Conservation (phyloP, 1,140 invertebrate genomes). For the Orchesella cincta region DNA sequence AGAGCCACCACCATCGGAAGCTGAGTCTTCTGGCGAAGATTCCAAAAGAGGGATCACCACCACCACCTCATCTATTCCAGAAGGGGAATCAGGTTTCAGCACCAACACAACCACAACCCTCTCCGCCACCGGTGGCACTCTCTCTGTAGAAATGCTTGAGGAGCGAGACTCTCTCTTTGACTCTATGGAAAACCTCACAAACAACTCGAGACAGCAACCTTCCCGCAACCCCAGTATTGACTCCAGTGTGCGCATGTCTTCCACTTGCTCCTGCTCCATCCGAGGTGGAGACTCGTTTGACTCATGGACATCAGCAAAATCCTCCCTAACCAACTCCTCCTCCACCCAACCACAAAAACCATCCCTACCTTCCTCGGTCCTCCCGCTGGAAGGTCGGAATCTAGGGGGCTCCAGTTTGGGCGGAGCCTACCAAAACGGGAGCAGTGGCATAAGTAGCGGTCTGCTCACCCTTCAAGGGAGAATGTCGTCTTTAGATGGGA, state of each 20-base stretch:
- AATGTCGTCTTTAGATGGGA: neutral
- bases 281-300: constrained; percentile 50
- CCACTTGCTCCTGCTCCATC: constrained; percentile 50
- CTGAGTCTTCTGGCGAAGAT: neutral
- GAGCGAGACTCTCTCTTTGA: constrained; percentile 47
- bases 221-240: constrained; percentile 48
- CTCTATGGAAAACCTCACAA: constrained; percentile 47
- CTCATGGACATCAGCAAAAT: constrained; percentile 49
- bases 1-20: constrained; percentile 35
- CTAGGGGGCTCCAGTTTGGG: neutral
- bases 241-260: constrained; percentile 49
- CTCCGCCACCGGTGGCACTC: neutral
- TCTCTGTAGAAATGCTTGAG: constrained; percentile 33
- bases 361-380: neutral
- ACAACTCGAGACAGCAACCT: constrained; percentile 20
- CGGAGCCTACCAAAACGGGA: neutral
- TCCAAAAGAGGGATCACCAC: neutral
- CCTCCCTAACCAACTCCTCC: constrained; percentile 48
- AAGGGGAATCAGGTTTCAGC: too few relatives aligned
- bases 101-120: neutral
- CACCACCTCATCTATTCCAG: neutral
- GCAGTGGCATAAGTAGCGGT: neutral
- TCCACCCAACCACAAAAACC: constrained; percentile 24
- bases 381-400: neutral
- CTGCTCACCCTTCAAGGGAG: neutral